Evolutionary conservation across 2,113 vertebrate genomes (phyloP), one percentile per base, ranked within the genome.

Genomic region (Mustela lutreola): DNA sequence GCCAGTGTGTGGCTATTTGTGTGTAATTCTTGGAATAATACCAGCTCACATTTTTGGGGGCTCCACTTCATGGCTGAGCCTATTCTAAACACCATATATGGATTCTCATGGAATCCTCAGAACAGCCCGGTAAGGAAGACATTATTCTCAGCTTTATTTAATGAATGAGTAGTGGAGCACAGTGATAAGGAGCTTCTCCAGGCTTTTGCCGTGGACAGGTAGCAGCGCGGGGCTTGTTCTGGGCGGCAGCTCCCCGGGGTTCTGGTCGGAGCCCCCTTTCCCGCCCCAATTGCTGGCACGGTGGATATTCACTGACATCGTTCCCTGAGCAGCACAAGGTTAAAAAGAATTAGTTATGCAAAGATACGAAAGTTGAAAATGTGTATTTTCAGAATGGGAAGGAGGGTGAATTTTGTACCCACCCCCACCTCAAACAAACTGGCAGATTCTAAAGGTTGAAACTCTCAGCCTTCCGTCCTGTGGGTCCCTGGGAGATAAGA

Each of bases 311-410:
- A 76, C 36, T 60, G 67, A 33, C 36, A 39, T 87, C 28, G 3
- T 71, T 81, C 75, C 79, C 12, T 15, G 7, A 73, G 33, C 36
- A 39, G 56, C 36, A 42, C 70, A 70, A 82, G 8, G 28, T 91
- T 60, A 91, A 93, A 91, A 93, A 76, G 63, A 90, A 93, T 79
- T 89, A 48, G 82, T 83, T 67, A 39, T 60, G 91, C 53, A 60
- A 70, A 91, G 88, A 91, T 58, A 12, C 0, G 22, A 33, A 88
- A 11, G 10, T 96, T 85, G 84, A 92, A 91, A 93, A 33, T 56
- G 21, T 56, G 22, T 91, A 3, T 87, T 92, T 96, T 95, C 67
- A 96, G 89, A 96, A 92, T 67, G 48, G 26, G 62, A 56, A 80
- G 62, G 63, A 87, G 42, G 48, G 18, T 89, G 14, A 24, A 65